phyloP scores from a whole-genome alignment of 2,888 invertebrate genomes.

The Sarcophaga subvicina region DNA sequence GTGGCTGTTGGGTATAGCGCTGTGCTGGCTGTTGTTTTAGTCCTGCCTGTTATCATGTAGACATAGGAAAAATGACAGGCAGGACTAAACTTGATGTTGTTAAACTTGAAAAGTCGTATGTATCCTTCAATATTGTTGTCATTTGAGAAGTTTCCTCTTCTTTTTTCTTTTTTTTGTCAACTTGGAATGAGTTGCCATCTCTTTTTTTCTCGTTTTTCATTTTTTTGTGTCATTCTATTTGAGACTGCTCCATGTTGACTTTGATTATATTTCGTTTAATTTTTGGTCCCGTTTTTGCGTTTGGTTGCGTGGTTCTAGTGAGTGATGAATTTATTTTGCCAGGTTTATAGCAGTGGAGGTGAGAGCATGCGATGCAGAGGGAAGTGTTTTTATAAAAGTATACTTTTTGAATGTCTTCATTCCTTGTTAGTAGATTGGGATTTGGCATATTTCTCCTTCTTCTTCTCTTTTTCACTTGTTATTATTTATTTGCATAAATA shows the following conservation, averaged over 20 bases:
- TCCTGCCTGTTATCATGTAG: not conserved
- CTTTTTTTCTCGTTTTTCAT: not conserved
- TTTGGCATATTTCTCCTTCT: too few species aligned
- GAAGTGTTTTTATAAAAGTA: too few species aligned
- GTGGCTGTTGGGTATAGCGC: not conserved
- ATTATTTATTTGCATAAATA: not conserved
- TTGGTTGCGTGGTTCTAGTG: not conserved
- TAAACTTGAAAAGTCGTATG: not conserved
- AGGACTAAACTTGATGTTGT: conserved; percentile 17
- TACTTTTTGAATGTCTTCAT: not conserved
- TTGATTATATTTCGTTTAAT: conserved; percentile 47
- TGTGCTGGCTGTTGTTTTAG: not conserved
- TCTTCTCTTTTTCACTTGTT: not conserved
- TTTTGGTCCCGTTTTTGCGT: conserved; percentile 9
- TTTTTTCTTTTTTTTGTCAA: conserved; percentile 22
- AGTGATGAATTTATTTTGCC: conserved; percentile 45
- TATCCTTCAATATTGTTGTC: conserved; percentile 31
- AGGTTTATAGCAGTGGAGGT: not conserved
- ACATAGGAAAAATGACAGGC: conserved; percentile 22
- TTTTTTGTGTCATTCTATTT: not conserved
- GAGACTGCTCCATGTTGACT: conserved; percentile 9
- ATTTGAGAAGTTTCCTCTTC: conserved; percentile 20
- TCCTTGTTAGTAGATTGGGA: too few species aligned
- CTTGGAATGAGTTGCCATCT: not conserved
- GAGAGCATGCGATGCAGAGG: too few species aligned